Evolutionary conservation across 2,113 vertebrate species (phyloP), one percentile per base, ranked within the genome.

Genomic region (Bos javanicus): DNA sequence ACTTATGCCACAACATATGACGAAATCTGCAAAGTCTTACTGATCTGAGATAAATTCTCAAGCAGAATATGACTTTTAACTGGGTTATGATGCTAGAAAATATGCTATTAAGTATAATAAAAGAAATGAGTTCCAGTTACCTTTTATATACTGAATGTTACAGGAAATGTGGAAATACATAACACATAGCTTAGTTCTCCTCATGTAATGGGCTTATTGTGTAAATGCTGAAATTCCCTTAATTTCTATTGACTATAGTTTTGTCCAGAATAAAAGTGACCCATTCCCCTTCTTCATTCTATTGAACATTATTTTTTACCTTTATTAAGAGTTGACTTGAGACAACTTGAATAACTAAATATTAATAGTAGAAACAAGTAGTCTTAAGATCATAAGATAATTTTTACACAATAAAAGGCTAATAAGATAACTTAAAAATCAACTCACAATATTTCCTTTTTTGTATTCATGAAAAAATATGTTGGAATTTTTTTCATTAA

Each of bases 61-160:
- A 50, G 19, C n/a, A 95, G 46, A 86, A 87, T 54, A 92, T 43
- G 78, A 67, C 92, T 96, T 91, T 95, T 90, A 96, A 91, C 26
- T 87, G 30, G 17, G 13, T 74, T 87, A 93, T 14, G 52, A 88
- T 85, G 26, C 25, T 80, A 57, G 30, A 94, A 92, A 76, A 92
- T 56, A 92, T 43, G 9, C 39, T 92, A 30, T 67, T 52, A 81
- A 60, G 21, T 39, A 0, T 62, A 83, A 36, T 5, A 96, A 25
- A 10, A 74, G 39, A 92, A 92, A 48, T 46, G 30, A 94, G 21
- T 59, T 87, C n/a, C 21, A 88, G n/a, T 82, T 78, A 67, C 14
- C 50, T 81, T 96, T 87, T 81, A 87, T 92, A 50, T 57, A 96
- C 81, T 9, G 1, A 86, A 76, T 56, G 14, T 88, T 64, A 83